Conservation (phyloP, 2,113 vertebrate genomes). For the Neomonachus schauinslandi region DNA sequence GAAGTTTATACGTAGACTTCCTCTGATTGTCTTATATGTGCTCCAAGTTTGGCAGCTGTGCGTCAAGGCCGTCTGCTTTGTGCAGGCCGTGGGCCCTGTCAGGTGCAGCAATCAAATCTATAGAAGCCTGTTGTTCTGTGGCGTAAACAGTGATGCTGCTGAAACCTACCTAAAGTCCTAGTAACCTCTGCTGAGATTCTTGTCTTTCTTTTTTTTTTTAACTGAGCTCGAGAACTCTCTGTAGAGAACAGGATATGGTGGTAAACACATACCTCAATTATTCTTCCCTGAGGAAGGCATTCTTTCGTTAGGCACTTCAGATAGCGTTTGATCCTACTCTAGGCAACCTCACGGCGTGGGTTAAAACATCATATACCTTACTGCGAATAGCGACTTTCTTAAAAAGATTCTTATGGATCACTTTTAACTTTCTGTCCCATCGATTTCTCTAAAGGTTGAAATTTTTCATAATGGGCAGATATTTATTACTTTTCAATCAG, state of each 20-base stretch:
- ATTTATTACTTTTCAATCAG: not conserved
- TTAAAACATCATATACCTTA: not conserved
- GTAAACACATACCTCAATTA: not conserved
- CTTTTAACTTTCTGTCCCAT: not conserved
- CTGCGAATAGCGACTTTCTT: not conserved
- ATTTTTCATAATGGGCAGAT: not conserved
- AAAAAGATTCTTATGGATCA: not conserved
- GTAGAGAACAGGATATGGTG: not conserved
- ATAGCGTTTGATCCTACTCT: not conserved
- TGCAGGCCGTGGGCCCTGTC: not conserved
- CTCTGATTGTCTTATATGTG: not conserved
- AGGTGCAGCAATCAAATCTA: not conserved
- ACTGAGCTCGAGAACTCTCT: not conserved
- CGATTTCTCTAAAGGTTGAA: not conserved
- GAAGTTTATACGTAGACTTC: conserved; percentile 33
- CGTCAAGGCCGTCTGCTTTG: not conserved
- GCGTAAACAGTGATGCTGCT: not conserved
- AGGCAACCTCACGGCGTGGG: too few species aligned
- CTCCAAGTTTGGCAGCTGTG: not conserved
- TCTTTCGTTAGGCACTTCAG: not conserved
- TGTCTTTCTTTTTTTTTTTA: not conserved
- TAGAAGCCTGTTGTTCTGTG: not conserved
- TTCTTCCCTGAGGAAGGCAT: not conserved
- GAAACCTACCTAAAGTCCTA: not conserved
- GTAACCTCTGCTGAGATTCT: not conserved